phyloP scores from a whole-genome alignment of 2,888 invertebrate genomes.

The Mimumesa dahlbomi region DNA sequence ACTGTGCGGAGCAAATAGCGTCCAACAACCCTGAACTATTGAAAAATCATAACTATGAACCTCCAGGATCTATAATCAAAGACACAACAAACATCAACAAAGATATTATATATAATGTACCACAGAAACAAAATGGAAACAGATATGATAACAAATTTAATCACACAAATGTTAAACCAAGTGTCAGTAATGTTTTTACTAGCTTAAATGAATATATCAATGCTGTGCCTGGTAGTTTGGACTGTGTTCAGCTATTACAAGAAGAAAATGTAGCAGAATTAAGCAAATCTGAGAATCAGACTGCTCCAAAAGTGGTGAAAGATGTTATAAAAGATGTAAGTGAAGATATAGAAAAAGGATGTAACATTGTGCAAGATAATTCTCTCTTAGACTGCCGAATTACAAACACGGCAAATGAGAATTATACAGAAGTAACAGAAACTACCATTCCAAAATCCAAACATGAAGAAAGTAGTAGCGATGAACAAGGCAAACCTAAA shows the following conservation, averaged over 20 bases:
- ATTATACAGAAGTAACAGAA: too few relatives aligned
- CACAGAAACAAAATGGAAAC: constrained; percentile 71
- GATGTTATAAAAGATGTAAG: constrained; percentile 67
- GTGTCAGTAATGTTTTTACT: constrained; percentile 84
- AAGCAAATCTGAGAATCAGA: constrained; percentile 28
- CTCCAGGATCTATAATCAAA: constrained; percentile 37
- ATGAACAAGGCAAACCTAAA: too few relatives aligned
- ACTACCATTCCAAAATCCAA: too few relatives aligned
- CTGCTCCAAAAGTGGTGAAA: constrained; percentile 42
- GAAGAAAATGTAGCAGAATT: constrained; percentile 19
- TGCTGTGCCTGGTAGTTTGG: constrained; percentile 75
- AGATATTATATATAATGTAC: constrained; percentile 72
- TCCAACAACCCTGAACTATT: constrained; percentile 50
- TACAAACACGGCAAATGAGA: too few relatives aligned
- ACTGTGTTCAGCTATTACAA: too few relatives aligned
- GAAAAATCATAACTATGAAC: constrained; percentile 42
- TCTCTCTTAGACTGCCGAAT: too few relatives aligned
- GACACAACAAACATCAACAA: constrained; percentile 63
- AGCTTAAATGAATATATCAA: constrained; percentile 85
- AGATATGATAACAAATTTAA: constrained; percentile 75
- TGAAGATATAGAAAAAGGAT: constrained; percentile 70
- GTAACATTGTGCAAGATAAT: too few relatives aligned
- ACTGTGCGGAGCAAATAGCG: constrained; percentile 76
- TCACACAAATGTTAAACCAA: constrained; percentile 79
- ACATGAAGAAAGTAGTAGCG: too few relatives aligned